phyloP scores from a whole-genome alignment of 2,113 vertebrate species.

The Takifugu flavidus region DNA sequence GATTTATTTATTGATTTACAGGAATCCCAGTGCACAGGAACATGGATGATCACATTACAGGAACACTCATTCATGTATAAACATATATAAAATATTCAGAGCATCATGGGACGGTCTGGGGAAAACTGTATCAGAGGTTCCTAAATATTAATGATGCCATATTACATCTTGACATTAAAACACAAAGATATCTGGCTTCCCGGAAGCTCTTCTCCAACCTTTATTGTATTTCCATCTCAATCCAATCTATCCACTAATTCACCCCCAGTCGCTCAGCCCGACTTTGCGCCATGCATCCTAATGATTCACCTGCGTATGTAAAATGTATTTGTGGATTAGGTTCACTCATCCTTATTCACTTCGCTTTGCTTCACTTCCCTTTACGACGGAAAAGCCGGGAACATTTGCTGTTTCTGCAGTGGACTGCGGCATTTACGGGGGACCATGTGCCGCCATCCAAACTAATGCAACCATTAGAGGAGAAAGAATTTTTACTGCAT shows the following conservation, averaged over 20 bases:
- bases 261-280: conserved; percentile 6
- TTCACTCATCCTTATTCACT: conserved; percentile 60
- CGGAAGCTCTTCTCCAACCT: background rate
- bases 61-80: background rate
- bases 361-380: conserved; percentile 66
- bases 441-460: conserved; percentile 46
- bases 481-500: conserved; percentile 26
- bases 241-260: conserved; percentile 25
- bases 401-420: conserved; percentile 60
- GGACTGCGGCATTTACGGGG: conserved; percentile 58
- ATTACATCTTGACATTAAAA: conserved; percentile 10
- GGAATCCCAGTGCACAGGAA: conserved; percentile 16
- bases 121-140: conserved; percentile 33
- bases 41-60: conserved; percentile 4
- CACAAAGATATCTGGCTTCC: conserved; percentile 1
- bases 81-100: conserved; percentile 12
- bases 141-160: conserved; percentile 42
- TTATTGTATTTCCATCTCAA: background rate
- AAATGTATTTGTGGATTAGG: conserved; percentile 59
- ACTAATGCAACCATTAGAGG: conserved; percentile 16
- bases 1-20: conserved; percentile 10
- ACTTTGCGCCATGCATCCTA: conserved; percentile 53
- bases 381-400: conserved; percentile 59
- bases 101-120: conserved; percentile 33
- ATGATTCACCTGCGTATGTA: conserved; percentile 53